These are phyloP conservation scores for Sclerurus mexicanus DNA, from an alignment of 2,113 vertebrate species.

Conservation along the genomic window DNA sequence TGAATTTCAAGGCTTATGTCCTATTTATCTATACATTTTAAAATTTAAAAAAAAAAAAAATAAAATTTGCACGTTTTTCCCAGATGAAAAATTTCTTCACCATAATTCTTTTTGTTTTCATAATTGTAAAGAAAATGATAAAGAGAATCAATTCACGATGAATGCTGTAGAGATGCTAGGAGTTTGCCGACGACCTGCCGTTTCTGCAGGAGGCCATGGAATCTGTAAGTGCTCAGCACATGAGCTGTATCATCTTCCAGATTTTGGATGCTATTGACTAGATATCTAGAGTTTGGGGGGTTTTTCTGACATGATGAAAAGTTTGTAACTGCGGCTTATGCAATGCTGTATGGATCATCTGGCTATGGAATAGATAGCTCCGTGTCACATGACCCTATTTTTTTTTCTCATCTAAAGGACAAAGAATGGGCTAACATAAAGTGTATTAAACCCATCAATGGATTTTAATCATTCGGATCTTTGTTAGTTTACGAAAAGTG, in stretches of 20 bases:
- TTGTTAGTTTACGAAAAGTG: neutral
- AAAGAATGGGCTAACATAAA: neutral
- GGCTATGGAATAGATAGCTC: neutral
- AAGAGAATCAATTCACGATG: neutral
- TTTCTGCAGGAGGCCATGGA: neutral
- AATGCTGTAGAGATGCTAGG: neutral
- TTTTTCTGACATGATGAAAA: neutral
- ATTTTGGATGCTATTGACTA: neutral
- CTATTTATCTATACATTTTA: neutral
- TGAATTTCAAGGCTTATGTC: neutral
- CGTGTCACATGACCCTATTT: neutral
- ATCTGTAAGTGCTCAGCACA: neutral
- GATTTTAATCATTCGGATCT: neutral
- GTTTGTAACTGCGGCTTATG: neutral
- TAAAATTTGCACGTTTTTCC: neutral
- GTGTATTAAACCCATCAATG: neutral
- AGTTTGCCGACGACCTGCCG: neutral
- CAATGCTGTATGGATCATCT: neutral
- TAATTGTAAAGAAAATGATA: neutral
- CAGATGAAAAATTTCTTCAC: neutral
- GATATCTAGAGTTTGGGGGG: accelerated
- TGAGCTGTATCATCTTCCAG: neutral
- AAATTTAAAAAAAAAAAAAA: neutral
- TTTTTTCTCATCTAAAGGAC: neutral
- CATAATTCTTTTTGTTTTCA: neutral